phyloP scores from a whole-genome alignment of 2,797 vertebrate genomes.

The Cossypha niveicapilla region DNA sequence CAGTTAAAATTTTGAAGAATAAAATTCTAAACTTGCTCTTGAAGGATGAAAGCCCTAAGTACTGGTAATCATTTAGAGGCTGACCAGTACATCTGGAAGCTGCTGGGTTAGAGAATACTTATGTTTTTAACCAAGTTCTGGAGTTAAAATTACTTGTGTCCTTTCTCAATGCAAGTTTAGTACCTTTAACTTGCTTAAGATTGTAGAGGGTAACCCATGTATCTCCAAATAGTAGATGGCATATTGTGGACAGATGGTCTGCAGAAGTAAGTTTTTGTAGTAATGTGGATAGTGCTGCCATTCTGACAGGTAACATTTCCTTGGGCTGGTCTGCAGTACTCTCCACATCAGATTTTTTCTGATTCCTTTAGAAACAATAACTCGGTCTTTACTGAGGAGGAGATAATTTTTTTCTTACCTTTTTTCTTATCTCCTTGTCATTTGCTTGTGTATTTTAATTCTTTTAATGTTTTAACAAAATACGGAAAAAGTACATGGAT shows the following conservation, averaged over 20 bases:
- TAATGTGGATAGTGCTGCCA: neutral
- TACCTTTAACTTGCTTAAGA: neutral
- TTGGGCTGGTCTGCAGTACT: neutral
- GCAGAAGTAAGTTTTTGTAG: neutral
- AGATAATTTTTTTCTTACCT: neutral
- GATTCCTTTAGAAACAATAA: neutral
- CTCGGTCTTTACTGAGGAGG: neutral
- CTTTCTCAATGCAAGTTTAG: neutral
- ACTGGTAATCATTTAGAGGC: neutral
- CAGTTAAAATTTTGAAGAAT: neutral
- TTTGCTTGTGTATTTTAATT: neutral
- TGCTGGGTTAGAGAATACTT: neutral
- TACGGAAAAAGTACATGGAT: neutral
- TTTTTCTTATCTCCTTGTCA: neutral
- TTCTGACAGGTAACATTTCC: neutral
- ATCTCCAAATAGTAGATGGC: neutral
- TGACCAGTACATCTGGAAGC: neutral
- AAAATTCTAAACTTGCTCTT: neutral
- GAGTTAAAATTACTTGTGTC: neutral
- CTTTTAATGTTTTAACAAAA: neutral
- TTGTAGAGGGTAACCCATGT: neutral
- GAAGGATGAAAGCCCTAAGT: neutral
- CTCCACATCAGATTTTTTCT: neutral
- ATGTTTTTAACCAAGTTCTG: fast-evolving
- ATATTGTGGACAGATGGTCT: neutral